Base-by-base conservation (phyloP, 2,113 vertebrate species). In the Festucalex cinctus region DNA sequence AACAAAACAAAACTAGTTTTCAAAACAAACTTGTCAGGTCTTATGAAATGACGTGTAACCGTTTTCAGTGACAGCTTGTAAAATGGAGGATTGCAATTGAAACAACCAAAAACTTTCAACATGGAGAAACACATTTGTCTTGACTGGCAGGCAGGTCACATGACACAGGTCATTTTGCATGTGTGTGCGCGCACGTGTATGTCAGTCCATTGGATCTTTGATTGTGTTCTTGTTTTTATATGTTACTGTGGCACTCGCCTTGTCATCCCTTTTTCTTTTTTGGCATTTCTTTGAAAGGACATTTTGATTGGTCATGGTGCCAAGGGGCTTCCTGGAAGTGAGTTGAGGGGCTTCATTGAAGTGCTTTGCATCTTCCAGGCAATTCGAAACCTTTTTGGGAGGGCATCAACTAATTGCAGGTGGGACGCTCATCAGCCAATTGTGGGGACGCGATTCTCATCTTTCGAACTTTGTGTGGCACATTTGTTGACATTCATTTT, bases 141-240 rank as follows among this genome's bases (percentile, higher is more conserved):
- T 57, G 17, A 53, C 24, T 57, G 54, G 26, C 13, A 32, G 60
- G 60, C 60, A 24, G 60, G n/a, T 43, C 12, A 62, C 59, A n/a
- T 13, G 36, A 28, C 26, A 28, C 7, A 5, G 10, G 22, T 26
- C 17, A 57, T 16, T 9, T n/a, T 16, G 20, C 14, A 13, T 14
- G 36, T 22, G 32, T 12, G 46, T 44, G 9, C 43, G 19, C 3
- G 3, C 12, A 16, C 17, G 13, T n/a, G 5, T 43, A 4, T 32
- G 28, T 32, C 28, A 32, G 28, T 32, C 28, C 28, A 32, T 32
- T 32, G 28, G 28, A 32, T n/a, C n/a, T n/a, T n/a, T n/a, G n/a
- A n/a, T 4, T 13, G n/a, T 53, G 5, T 57, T 44, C 3, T 44
- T 44, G 41, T 44, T 14, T 44, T 44, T 43, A 9, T 14, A 43